Percentiles rank a stretch among this genome's conserved stretches.
Conservation (phyloP, 30 jellyfish, hydroid and myxozoan genomes). For the Rhopilema esculentum region DNA sequence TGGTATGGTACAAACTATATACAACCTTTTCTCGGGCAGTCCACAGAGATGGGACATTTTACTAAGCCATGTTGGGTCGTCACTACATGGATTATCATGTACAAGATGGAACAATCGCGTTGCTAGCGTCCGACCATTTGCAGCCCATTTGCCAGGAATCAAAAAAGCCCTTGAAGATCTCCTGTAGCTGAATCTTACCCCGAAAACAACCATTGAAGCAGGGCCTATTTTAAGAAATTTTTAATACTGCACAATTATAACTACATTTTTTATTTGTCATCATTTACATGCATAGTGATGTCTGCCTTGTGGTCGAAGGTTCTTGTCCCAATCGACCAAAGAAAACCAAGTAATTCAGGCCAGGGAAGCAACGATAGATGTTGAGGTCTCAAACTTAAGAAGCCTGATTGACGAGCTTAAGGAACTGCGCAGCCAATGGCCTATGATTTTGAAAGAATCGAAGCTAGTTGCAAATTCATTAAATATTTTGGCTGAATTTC, state of each 20-base stretch:
- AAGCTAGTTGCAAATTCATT: constrained; percentile 23
- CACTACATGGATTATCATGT: constrained; percentile 60
- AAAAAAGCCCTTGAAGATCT: constrained; percentile 15
- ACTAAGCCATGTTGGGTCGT: constrained; percentile 54
- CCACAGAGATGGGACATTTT: constrained; percentile 55
- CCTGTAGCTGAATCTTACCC: constrained; percentile 29
- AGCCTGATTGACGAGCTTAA: constrained; percentile 9
- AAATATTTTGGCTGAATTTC: constrained; percentile 3
- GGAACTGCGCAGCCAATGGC: constrained; percentile 39
- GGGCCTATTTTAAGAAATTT: no score
- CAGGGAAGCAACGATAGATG: no score
- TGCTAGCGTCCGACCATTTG: constrained; percentile 66
- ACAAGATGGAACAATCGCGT: constrained; percentile 75
- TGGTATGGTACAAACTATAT: no score
- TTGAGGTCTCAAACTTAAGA: constrained; percentile 18
- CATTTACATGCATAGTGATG: constrained; percentile 48
- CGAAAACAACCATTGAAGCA: constrained; percentile 37
- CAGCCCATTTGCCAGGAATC: constrained; percentile 62
- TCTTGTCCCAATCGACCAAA: constrained; percentile 38
- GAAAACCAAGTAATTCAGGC: constrained; percentile 53
- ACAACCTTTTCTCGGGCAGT: constrained; percentile 55
- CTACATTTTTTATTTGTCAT: constrained; percentile 22
- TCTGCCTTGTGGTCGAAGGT: constrained; percentile 31
- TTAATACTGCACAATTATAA: no score
- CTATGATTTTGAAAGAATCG: constrained; percentile 23